These are phyloP conservation scores for Ceyx erithaca DNA, from an alignment of 2,797 vertebrate species.

Conservation along the genomic window DNA sequence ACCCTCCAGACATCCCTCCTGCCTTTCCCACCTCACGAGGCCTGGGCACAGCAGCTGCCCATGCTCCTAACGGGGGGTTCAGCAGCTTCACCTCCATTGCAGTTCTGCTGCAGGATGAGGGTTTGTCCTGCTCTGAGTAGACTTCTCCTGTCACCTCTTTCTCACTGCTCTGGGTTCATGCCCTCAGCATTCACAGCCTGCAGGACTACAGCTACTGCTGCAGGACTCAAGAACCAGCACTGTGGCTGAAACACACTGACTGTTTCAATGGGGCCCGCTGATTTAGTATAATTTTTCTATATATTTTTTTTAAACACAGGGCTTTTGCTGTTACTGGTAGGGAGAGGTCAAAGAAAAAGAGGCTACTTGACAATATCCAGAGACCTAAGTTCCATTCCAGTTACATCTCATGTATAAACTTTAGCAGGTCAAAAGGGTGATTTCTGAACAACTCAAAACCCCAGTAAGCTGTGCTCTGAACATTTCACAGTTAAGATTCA, in stretches of 20 bases:
- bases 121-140: no score
- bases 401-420: no score
- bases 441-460: neutral
- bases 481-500: neutral
- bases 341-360: neutral
- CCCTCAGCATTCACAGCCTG: fast-evolving
- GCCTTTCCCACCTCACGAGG: neutral
- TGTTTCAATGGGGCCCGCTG: no score
- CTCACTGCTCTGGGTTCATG: neutral
- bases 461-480: neutral
- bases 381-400: neutral
- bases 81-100: neutral
- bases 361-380: neutral
- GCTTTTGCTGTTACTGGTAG: neutral
- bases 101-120: neutral
- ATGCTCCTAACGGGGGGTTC: neutral
- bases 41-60: neutral
- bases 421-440: neutral
- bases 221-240: neutral
- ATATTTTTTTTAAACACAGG: neutral
- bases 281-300: fast-evolving
- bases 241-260: no score
- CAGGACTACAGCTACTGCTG: no score
- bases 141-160: no score
- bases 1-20: neutral